A percentile compares a stretch with the other conserved stretches of the same genome.
Conservation (phyloP, 2,113 vertebrate species). For the Tinamus guttatus region DNA sequence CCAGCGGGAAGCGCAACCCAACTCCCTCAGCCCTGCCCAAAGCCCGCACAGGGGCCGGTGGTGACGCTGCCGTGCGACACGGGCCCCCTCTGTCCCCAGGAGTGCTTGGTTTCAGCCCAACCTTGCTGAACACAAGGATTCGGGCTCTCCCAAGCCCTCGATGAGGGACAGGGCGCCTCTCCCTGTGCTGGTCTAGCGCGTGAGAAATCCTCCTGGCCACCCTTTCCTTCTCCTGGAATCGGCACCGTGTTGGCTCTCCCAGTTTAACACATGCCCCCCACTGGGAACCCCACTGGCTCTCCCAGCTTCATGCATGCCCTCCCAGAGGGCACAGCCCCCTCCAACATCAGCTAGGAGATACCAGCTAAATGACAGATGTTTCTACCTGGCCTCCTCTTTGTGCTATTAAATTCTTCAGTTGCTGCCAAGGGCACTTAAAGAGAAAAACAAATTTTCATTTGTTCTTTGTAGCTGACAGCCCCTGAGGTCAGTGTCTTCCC, state of each 20-base stretch:
- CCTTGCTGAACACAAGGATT: not conserved
- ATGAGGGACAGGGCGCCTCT: not conserved
- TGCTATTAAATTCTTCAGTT: not conserved
- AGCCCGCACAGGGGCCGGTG: rapidly evolving
- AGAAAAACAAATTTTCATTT: not conserved
- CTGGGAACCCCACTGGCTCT: too few relatives aligned
- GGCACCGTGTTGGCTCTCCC: not conserved
- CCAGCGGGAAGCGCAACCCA: not conserved
- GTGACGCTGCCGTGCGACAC: rapidly evolving
- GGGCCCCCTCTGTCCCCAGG: not conserved
- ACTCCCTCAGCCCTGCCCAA: not conserved
- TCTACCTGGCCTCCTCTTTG: not conserved
- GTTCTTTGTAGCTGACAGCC: not conserved
- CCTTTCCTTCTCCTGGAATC: not conserved
- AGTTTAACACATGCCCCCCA: not conserved
- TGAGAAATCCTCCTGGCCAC: not conserved
- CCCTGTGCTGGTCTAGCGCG: not conserved
- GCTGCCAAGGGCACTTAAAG: not conserved
- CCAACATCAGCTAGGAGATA: not conserved
- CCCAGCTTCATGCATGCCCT: not conserved
- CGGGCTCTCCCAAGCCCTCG: not conserved
- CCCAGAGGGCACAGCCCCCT: too few relatives aligned
- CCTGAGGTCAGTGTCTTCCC: not conserved
- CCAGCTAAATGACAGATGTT: not conserved
- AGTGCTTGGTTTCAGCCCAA: not conserved